Base-by-base conservation (phyloP, 2,888 invertebrate species). In the Limnephilus rhombicus region DNA sequence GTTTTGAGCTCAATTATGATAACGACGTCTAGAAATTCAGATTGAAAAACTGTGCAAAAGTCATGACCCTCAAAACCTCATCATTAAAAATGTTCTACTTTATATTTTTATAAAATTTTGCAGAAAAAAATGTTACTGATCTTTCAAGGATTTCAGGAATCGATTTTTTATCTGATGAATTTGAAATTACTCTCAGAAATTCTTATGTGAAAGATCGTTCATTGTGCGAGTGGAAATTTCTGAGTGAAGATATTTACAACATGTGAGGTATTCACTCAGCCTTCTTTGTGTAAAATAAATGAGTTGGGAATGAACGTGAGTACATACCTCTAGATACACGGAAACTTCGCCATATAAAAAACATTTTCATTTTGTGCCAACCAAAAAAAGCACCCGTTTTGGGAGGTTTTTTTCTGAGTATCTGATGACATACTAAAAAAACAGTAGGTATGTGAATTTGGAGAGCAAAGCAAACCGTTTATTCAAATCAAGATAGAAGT, bases 301-400 rank as follows among this genome's bases (percentile, higher is more conserved):
- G 45, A 41, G 85, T 85, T 24, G n/a, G 24, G 85, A 85, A 41
- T 85, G 45, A 85, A 41, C 85, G 82, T 83, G 85, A 12, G n/a
- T 3, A 45, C n/a, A 24, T 34, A 24, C 68, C 68, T 24, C 68
- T 68, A 68, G 9, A 68, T 9, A n/a, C n/a, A 68, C 7, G n/a
- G 24, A n/a, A 68, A 68, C 68, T 68, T 68, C 68, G 24, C 24
- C 2, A 24, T n/a, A n/a, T 7, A 68, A 68, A 68, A 45, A 45
- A 68, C 24, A 68, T 68, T 68, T 68, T n/a, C 68, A 9, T 68
- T 68, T 68, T 68, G 24, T 68, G 68, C 9, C 68, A 68, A 24
- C 24, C 68, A 2, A 68, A n/a, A 68, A 68, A 68, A 68, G 24
- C 68, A 24, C 24, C 68, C 68, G 24, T 68, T 68, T 2, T 7